A percentile compares a stretch with the other conserved stretches of the same genome.
These are phyloP conservation scores for Callaeas wilsoni DNA, from an alignment of 2,113 vertebrate genomes.

Conservation along the genomic window DNA sequence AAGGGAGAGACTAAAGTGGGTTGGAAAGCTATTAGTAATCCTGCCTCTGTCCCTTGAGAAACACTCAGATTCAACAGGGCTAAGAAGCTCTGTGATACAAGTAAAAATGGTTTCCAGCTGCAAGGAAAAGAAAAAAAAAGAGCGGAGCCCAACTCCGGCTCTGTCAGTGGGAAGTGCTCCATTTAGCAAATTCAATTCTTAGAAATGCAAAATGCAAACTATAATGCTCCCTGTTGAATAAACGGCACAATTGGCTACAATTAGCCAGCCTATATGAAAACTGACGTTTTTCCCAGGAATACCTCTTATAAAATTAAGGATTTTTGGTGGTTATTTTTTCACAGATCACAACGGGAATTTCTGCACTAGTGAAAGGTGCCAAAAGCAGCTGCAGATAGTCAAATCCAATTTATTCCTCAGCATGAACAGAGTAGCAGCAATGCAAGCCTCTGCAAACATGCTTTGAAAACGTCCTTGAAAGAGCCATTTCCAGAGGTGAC, in stretches of 20 bases:
- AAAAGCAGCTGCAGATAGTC: conserved; percentile 45
- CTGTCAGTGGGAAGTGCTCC: conserved; percentile 16
- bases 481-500: neutral
- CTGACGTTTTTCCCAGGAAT: neutral
- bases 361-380: conserved; percentile 28
- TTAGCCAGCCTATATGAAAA: neutral
- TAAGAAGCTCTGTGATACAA: neutral
- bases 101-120: conserved; percentile 25
- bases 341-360: neutral
- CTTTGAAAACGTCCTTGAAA: neutral
- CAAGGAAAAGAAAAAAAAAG: neutral
- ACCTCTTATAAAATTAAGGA: neutral
- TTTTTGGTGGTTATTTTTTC: neutral
- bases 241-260: accelerated
- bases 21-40: conserved; percentile 19
- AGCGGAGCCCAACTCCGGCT: neutral
- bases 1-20: neutral
- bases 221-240: neutral
- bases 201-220: conserved; percentile 19
- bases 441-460: neutral
- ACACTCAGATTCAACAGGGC: conserved; percentile 25
- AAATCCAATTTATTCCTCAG: conserved; percentile 44
- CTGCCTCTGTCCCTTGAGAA: conserved; percentile 11
- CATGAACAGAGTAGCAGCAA: neutral
- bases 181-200: conserved; percentile 25